Conservation (phyloP, 2,797 vertebrate genomes). For the Zenarchopterus dispar region DNA sequence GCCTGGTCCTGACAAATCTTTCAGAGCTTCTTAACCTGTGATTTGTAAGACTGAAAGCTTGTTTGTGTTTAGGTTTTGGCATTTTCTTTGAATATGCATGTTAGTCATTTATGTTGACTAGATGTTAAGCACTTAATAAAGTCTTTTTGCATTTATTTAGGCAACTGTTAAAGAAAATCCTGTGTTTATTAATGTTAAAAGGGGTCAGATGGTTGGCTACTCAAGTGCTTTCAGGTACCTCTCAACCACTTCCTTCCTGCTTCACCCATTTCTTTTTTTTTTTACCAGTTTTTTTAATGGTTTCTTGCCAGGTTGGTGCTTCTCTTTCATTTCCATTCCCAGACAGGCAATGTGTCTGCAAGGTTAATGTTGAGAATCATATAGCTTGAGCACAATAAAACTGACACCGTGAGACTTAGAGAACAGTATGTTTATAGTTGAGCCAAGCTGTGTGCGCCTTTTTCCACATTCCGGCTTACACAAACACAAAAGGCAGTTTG, state of each 20-base stretch:
- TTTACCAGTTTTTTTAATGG: conserved; percentile 22
- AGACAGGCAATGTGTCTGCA: conserved; percentile 69
- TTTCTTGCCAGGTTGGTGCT: conserved; percentile 39
- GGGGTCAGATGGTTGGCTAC: conserved; percentile 32
- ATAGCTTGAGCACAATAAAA: conserved; percentile 70
- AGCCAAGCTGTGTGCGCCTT: conserved; percentile 37
- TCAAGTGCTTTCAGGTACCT: conserved; percentile 56
- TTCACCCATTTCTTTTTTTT: conserved; percentile 28
- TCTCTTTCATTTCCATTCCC: conserved; percentile 43
- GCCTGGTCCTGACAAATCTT: conserved; percentile 31
- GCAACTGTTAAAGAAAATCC: conserved; percentile 28
- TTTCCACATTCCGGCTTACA: no score
- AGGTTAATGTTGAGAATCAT: conserved; percentile 78
- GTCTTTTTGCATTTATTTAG: conserved; percentile 40
- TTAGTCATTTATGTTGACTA: no score
- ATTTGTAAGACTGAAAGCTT: no score
- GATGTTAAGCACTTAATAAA: conserved; percentile 49
- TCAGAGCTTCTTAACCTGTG: conserved; percentile 21
- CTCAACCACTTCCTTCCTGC: conserved; percentile 40
- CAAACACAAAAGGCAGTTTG: conserved; percentile 19
- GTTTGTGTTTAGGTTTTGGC: no score
- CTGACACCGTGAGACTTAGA: conserved; percentile 53
- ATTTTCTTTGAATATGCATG: no score
- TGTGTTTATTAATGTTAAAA: conserved; percentile 16
- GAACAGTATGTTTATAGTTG: conserved; percentile 61